Evolutionary conservation across 2,113 vertebrate genomes (phyloP).

Genomic region (Anguilla rostrata): DNA sequence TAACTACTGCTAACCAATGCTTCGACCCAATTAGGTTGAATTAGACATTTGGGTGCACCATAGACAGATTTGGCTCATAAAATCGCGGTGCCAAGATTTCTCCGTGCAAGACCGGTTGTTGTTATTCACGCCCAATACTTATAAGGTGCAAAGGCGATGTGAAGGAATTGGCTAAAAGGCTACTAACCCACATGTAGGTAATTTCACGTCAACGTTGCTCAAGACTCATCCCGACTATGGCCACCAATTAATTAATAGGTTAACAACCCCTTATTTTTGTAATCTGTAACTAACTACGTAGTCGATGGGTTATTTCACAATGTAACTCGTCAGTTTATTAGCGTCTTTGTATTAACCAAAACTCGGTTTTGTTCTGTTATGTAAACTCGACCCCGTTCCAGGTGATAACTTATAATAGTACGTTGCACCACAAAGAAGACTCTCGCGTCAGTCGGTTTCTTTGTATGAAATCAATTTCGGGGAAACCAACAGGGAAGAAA

Average conservation of each 20-base stretch:
- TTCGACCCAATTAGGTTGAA: neutral
- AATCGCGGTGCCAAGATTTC: neutral
- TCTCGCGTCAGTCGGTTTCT: neutral
- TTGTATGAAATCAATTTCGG: neutral
- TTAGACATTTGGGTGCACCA: neutral
- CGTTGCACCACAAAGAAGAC: too few relatives aligned
- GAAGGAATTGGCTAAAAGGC: neutral
- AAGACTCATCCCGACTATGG: neutral
- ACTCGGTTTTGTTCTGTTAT: too few relatives aligned
- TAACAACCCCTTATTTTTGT: neutral
- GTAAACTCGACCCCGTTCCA: too few relatives aligned
- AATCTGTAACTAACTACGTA: neutral
- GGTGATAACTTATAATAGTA: too few relatives aligned
- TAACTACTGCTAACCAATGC: neutral
- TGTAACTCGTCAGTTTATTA: neutral
- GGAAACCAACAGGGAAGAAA: neutral
- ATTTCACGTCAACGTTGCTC: neutral
- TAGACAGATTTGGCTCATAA: too few relatives aligned
- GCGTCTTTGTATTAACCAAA: too few relatives aligned
- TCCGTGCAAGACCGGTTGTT: neutral
- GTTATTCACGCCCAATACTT: neutral
- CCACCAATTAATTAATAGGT: neutral
- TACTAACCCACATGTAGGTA: neutral
- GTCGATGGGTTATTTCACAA: neutral
- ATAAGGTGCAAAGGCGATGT: neutral